Evolutionary conservation across 2,113 vertebrate species (phyloP).

Genomic region (Nycticebus coucang): DNA sequence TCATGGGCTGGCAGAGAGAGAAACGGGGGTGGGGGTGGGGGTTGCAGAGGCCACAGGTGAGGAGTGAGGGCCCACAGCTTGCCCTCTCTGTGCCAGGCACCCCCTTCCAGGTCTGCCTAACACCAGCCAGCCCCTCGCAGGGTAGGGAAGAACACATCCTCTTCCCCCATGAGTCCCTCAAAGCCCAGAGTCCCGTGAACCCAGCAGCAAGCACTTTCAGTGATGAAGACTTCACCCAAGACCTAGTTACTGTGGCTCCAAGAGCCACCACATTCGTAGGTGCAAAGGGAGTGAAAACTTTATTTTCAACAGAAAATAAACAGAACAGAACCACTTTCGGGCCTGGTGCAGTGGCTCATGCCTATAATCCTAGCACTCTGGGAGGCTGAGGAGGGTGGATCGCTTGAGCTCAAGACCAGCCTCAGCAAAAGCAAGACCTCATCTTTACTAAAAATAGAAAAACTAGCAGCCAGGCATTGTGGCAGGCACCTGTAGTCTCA

Average conservation of each 20-base stretch:
- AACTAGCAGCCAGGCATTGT: no score
- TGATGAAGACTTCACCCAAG: neutral
- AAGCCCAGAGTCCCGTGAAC: neutral
- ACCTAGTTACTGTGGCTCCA: neutral
- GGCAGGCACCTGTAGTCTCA: no score
- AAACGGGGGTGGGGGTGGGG: neutral
- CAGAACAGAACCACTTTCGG: no score
- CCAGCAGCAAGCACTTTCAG: neutral
- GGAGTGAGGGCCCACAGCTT: neutral
- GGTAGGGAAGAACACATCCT: neutral
- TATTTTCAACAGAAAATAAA: no score
- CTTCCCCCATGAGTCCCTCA: accelerated
- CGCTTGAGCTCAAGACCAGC: no score
- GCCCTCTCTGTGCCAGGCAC: neutral
- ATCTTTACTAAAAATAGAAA: no score
- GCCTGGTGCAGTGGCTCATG: no score
- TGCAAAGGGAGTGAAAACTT: neutral
- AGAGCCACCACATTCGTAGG: neutral
- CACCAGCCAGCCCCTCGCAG: neutral
- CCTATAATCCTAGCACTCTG: no score
- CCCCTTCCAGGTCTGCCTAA: neutral
- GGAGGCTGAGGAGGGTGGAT: no score
- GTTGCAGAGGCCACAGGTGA: neutral
- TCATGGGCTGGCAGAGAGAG: slow-evolving; percentile 87
- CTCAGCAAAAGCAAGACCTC: no score